Percentiles rank a stretch among this genome's conserved stretches.
Evolutionary conservation across 2,888 invertebrate genomes (phyloP).

Genomic region (Drosophila buzzatii): DNA sequence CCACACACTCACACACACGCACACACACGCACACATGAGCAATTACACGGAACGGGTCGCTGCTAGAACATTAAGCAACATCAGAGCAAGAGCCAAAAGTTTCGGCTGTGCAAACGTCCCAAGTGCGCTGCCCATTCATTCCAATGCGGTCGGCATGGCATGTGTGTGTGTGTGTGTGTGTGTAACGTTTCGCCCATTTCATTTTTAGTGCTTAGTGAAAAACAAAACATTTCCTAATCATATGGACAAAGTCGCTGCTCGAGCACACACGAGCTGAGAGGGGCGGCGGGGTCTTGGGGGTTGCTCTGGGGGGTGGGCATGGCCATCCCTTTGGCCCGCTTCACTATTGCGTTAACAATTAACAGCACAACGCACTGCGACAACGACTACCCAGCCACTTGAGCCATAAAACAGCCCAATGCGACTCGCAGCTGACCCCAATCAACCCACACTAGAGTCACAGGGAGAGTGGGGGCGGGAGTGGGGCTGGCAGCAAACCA

Average conservation of each 20-base stretch:
- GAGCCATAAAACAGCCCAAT: conserved; percentile 71
- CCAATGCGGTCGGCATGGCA: conserved; percentile 28
- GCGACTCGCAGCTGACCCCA: conserved; percentile 65
- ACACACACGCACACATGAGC: conserved; percentile 27
- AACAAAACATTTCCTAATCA: conserved; percentile 81
- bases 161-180: conserved; percentile 12
- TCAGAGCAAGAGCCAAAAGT: conserved; percentile 48
- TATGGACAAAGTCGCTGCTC: conserved; percentile 59
- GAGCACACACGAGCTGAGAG: background rate
- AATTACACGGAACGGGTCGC: conserved; percentile 68
- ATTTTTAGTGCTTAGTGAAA: conserved; percentile 77
- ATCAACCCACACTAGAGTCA: conserved; percentile 32
- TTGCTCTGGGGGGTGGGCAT: background rate
- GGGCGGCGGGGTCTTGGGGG: background rate
- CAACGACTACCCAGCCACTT: conserved; percentile 62
- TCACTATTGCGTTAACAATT: conserved; percentile 65
- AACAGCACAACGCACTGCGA: conserved; percentile 70
- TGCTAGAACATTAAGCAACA: conserved; percentile 74
- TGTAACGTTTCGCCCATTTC: conserved; percentile 49
- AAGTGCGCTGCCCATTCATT: conserved; percentile 9
- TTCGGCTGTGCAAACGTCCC: conserved; percentile 33
- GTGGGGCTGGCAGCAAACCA: conserved; percentile 34
- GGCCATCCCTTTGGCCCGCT: background rate
- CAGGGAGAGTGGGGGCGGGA: background rate
- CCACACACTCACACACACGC: conserved; percentile 22